These are phyloP conservation scores for Druon quercuslanigerum DNA, from an alignment of 1,140 invertebrate species.

Conservation along the genomic window DNA sequence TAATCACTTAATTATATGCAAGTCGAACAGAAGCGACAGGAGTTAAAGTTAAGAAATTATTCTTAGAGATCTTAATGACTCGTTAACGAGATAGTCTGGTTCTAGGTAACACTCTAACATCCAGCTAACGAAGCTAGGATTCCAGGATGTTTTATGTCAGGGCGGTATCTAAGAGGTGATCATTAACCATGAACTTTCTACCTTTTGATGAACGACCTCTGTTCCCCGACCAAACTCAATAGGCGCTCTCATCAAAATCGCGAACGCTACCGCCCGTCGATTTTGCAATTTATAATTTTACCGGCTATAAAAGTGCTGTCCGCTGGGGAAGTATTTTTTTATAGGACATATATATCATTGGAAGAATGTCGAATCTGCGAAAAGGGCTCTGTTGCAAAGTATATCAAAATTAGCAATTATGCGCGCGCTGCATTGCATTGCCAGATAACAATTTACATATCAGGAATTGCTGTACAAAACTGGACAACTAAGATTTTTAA, in stretches of 20 bases:
- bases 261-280: slow-evolving; percentile 51
- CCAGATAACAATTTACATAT: no score
- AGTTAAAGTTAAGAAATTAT: slow-evolving; percentile 42
- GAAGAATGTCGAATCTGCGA: no score
- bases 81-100: slow-evolving; percentile 61
- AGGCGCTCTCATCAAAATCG: slow-evolving; percentile 50
- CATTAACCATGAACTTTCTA: not conserved
- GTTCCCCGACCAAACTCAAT: slow-evolving; percentile 50
- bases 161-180: slow-evolving; percentile 6
- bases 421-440: no score
- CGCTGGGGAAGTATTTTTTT: not conserved
- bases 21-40: slow-evolving; percentile 40
- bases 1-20: slow-evolving; percentile 63
- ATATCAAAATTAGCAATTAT: no score
- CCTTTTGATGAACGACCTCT: not conserved
- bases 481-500: no score
- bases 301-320: slow-evolving; percentile 37
- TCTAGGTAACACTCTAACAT: slow-evolving; percentile 50
- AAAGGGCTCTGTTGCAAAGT: no score
- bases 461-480: no score
- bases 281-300: slow-evolving; percentile 60
- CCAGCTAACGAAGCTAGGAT: no score
- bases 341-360: not conserved
- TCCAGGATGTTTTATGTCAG: not conserved
- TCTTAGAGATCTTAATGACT: slow-evolving; percentile 59